Percentiles rank a stretch among this genome's conserved stretches.
phyloP scores from a whole-genome alignment of 2,888 invertebrate genomes.

The Oscheius onirici region DNA sequence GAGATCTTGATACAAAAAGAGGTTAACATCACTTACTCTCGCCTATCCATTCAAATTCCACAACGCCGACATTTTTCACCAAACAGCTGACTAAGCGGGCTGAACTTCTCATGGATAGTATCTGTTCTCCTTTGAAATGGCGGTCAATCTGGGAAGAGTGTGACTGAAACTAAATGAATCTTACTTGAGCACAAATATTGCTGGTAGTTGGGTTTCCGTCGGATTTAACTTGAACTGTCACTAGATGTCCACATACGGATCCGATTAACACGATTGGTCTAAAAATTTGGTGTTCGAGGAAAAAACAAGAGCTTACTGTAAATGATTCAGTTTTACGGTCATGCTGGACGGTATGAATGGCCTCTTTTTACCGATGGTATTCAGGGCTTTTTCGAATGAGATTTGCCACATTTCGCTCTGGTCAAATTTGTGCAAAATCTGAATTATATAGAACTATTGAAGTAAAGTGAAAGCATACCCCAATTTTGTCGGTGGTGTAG shows the following conservation, averaged over 20 bases:
- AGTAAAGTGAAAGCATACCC: neutral
- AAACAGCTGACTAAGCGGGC: neutral
- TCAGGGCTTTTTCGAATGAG: neutral
- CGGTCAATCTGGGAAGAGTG: neutral
- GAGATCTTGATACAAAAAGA: neutral
- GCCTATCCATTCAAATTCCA: neutral
- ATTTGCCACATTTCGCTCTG: neutral
- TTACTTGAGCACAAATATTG: neutral
- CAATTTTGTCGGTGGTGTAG: slow-evolving; percentile 2
- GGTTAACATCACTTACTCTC: neutral
- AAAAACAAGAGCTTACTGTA: neutral
- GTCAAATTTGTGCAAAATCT: neutral
- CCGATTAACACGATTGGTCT: slow-evolving; percentile 14
- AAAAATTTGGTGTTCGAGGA: neutral
- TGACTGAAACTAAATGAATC: neutral
- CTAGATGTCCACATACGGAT: slow-evolving; percentile 16
- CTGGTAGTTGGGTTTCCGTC: too few species aligned
- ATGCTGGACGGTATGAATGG: slow-evolving; percentile 14
- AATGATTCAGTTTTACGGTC: neutral
- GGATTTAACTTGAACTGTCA: neutral
- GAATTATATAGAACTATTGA: neutral
- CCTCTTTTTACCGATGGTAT: slow-evolving; percentile 10
- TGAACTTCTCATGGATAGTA: neutral
- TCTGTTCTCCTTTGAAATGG: slow-evolving; percentile 10
- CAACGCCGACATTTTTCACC: slow-evolving; percentile 10